Conservation (phyloP, 2,888 invertebrate species). For the Thecophora atra region DNA sequence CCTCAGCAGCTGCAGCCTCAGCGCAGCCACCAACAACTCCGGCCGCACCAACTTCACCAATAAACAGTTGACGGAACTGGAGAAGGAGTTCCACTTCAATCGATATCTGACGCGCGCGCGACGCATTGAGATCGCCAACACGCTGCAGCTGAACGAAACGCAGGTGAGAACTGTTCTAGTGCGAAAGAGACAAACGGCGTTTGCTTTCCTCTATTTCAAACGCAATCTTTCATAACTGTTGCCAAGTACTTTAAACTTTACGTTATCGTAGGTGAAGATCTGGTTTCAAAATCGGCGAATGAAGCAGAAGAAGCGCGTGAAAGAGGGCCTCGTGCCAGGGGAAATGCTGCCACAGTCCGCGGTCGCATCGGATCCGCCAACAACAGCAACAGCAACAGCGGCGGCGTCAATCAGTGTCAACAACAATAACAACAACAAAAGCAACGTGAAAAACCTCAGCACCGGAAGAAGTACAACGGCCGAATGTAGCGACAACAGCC, state of each 20-base stretch:
- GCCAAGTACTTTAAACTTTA: not conserved
- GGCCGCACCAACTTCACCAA: conserved; percentile 99
- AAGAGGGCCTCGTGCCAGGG: conserved; percentile 84
- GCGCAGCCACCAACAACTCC: conserved; percentile 74
- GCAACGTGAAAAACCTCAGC: conserved; percentile 30
- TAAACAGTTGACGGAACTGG: conserved; percentile 98
- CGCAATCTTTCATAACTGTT: conserved; percentile 4
- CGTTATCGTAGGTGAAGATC: conserved; percentile 76
- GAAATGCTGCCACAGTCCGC: conserved; percentile 70
- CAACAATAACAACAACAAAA: conserved; percentile 31
- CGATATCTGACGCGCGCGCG: conserved; percentile 97
- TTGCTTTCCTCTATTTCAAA: too few relatives aligned
- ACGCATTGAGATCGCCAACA: conserved; percentile 97
- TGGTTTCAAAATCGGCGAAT: conserved; percentile 99
- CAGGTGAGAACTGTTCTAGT: conserved; percentile 75
- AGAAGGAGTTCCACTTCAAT: conserved; percentile 99
- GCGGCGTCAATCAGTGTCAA: conserved; percentile 45
- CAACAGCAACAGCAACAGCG: conserved; percentile 44
- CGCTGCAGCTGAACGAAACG: conserved; percentile 95
- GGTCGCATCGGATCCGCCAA: conserved; percentile 48
- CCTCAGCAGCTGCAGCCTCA: conserved; percentile 57
- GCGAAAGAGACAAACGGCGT: too few relatives aligned
- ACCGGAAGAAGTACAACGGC: conserved; percentile 32
- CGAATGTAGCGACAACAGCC: conserved; percentile 75
- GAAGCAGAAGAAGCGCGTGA: conserved; percentile 98